A percentile compares a stretch with the other conserved stretches of the same genome.
These are phyloP conservation scores for Sepioteuthis lessoniana DNA, from an alignment of 2,888 invertebrate species.

Conservation along the genomic window DNA sequence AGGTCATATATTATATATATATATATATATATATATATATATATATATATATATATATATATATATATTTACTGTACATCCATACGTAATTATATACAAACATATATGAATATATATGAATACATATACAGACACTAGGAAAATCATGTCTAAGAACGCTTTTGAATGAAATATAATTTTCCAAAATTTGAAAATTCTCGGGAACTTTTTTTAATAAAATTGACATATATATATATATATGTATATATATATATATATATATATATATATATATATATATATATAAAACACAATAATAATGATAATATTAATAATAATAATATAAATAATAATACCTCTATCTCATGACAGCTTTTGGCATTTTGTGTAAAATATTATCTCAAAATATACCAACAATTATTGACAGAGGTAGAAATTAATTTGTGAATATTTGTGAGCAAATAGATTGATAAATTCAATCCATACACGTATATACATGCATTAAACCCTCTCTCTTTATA, in stretches of 20 bases:
- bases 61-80: neutral
- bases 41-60: slow-evolving; percentile 33
- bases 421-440: neutral
- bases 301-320: neutral
- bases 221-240: too few species aligned
- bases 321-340: too few species aligned
- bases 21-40: slow-evolving; percentile 7
- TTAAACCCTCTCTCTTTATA: neutral
- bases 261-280: neutral
- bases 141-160: neutral
- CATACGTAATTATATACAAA: too few species aligned
- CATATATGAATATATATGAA: too few species aligned
- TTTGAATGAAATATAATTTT: neutral
- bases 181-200: too few species aligned
- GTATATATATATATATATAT: too few species aligned
- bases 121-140: neutral
- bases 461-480: neutral
- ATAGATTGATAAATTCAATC: neutral
- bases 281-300: neutral
- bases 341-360: too few species aligned
- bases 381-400: too few species aligned
- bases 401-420: neutral
- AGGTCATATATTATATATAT: neutral
- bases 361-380: too few species aligned
- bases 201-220: too few species aligned